Evolutionary conservation across 2,797 vertebrate species (phyloP).

Genomic region (Sebastes matsubarae): DNA sequence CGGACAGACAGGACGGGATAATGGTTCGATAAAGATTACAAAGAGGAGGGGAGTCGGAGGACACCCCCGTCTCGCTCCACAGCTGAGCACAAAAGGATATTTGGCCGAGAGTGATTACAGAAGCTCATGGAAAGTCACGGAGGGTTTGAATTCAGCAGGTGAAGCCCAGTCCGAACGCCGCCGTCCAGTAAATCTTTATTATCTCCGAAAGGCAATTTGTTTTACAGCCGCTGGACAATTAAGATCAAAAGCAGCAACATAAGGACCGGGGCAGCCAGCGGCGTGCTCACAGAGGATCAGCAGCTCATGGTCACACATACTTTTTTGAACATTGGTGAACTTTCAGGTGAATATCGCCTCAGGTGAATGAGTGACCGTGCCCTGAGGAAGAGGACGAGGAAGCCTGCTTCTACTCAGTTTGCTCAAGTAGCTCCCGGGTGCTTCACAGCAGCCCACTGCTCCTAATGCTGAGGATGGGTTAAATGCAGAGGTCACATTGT

Average conservation of each 20-base stretch:
- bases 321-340: too few relatives aligned
- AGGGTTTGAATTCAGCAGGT: conserved; percentile 49
- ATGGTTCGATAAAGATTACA: conserved; percentile 60
- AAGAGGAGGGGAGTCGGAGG: conserved; percentile 46
- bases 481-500: too few relatives aligned
- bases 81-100: conserved; percentile 55
- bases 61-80: conserved; percentile 40
- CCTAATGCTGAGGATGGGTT: too few relatives aligned
- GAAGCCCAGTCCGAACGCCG: conserved; percentile 11
- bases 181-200: conserved; percentile 46
- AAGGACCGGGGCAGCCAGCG: neutral
- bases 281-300: neutral
- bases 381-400: too few relatives aligned
- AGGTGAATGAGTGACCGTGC: too few relatives aligned
- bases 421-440: too few relatives aligned
- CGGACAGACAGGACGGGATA: conserved; percentile 42
- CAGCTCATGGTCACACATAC: neutral
- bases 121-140: conserved; percentile 40
- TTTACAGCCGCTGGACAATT: conserved; percentile 39
- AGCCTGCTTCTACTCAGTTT: too few relatives aligned
- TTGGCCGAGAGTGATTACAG: conserved; percentile 60
- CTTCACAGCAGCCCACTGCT: too few relatives aligned
- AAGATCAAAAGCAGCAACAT: conserved; percentile 24
- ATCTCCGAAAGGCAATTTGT: conserved; percentile 48
- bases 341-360: too few relatives aligned